A percentile compares a stretch with the other conserved stretches of the same genome.
phyloP scores from a whole-genome alignment of 1,140 invertebrate species.

The Rhizoglyphus robini region DNA sequence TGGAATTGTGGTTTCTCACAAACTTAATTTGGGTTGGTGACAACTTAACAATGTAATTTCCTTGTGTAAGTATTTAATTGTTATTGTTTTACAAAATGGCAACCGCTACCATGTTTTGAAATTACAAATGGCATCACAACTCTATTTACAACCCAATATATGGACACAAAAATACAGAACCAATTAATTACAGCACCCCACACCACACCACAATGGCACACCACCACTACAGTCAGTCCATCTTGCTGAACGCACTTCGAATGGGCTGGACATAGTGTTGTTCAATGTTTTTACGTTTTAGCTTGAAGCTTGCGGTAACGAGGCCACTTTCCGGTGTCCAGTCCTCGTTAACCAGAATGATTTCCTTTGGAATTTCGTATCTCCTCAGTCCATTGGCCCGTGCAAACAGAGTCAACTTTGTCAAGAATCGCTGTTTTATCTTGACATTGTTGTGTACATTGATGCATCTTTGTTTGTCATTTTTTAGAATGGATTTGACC shows the following conservation, averaged over 20 bases:
- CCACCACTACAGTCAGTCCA: too few relatives aligned
- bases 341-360: slow-evolving; percentile 33
- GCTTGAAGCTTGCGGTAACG: slow-evolving; percentile 41
- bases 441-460: background rate
- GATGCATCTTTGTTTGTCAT: background rate
- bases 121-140: too few relatives aligned
- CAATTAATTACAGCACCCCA: too few relatives aligned
- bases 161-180: too few relatives aligned
- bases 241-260: background rate
- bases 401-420: slow-evolving; percentile 44
- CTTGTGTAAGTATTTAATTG: too few relatives aligned
- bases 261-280: slow-evolving; percentile 2
- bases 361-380: slow-evolving; percentile 36
- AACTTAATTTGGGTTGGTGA: too few relatives aligned
- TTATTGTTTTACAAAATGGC: too few relatives aligned
- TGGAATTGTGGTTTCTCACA: too few relatives aligned
- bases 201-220: too few relatives aligned
- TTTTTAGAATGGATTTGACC: slow-evolving; percentile 33
- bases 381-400: background rate
- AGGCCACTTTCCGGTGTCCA: slow-evolving; percentile 42
- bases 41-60: too few relatives aligned
- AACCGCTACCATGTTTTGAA: too few relatives aligned
- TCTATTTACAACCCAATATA: too few relatives aligned
- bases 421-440: background rate
- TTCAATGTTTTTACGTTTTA: slow-evolving; percentile 24